phyloP scores from a whole-genome alignment of 2,888 invertebrate genomes.

The Thymelicus sylvestris region DNA sequence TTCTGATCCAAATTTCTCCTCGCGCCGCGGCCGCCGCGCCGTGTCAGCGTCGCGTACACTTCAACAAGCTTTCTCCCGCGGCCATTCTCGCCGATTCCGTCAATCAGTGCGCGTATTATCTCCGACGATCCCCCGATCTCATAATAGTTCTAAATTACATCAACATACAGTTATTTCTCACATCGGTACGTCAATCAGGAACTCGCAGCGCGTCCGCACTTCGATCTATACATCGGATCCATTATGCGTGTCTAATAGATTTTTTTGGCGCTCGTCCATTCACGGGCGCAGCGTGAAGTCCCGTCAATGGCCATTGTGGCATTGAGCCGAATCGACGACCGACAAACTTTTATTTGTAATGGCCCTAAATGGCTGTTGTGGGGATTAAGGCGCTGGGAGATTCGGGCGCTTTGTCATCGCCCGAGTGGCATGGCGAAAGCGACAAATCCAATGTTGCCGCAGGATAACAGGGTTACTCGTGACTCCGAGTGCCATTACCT shows the following conservation, averaged over 20 bases:
- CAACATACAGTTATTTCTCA: slow-evolving; percentile 44
- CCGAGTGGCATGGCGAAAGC: slow-evolving; percentile 60
- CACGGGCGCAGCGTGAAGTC: slow-evolving; percentile 77
- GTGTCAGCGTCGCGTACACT: background rate
- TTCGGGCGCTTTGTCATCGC: slow-evolving; percentile 72
- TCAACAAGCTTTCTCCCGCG: slow-evolving; percentile 34
- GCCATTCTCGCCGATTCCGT: slow-evolving; percentile 33
- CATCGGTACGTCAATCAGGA: slow-evolving; percentile 58
- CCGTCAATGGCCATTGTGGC: slow-evolving; percentile 80
- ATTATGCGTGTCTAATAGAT: slow-evolving; percentile 83
- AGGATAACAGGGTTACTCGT: slow-evolving; percentile 46
- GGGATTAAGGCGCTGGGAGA: slow-evolving; percentile 75
- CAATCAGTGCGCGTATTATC: slow-evolving; percentile 33
- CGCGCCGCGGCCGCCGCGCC: background rate
- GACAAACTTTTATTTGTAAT: slow-evolving; percentile 82
- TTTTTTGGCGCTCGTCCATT: slow-evolving; percentile 79
- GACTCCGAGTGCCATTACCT: slow-evolving; percentile 47
- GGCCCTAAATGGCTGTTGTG: slow-evolving; percentile 81
- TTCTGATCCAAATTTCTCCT: slow-evolving; percentile 14
- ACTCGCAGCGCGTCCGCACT: slow-evolving; percentile 62
- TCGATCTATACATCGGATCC: slow-evolving; percentile 63
- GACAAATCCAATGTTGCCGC: slow-evolving; percentile 54
- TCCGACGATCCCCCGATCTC: slow-evolving; percentile 31
- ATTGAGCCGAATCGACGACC: slow-evolving; percentile 60
- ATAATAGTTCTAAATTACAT: slow-evolving; percentile 44